phyloP scores from a whole-genome alignment of 2,888 invertebrate genomes.

The Thera obeliscata region DNA sequence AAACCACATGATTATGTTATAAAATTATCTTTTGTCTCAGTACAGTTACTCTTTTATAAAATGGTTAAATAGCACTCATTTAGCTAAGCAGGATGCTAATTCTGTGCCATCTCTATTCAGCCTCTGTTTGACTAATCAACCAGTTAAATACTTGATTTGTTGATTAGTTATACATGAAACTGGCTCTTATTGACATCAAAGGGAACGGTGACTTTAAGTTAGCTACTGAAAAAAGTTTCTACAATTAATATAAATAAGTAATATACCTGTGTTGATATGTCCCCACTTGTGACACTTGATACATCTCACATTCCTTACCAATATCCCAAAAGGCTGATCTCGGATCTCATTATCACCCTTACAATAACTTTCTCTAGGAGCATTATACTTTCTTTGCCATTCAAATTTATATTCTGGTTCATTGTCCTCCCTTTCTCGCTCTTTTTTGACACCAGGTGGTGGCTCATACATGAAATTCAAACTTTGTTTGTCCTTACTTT shows the following conservation, averaged over 20 bases:
- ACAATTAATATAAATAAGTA: neutral
- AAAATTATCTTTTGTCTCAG: too few species aligned
- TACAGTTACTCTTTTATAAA: too few species aligned
- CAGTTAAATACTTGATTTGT: too few species aligned
- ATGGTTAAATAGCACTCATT: too few species aligned
- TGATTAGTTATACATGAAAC: too few species aligned
- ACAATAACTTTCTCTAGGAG: conserved; percentile 98
- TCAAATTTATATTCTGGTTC: conserved; percentile 99
- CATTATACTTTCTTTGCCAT: conserved; percentile 99
- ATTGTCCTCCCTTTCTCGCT: conserved; percentile 95
- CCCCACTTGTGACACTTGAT: conserved; percentile 99
- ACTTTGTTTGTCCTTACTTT: conserved; percentile 99
- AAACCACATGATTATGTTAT: too few species aligned
- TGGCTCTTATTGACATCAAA: too few species aligned
- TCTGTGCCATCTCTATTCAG: too few species aligned
- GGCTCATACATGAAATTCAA: conserved; percentile 99
- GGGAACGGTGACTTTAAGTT: too few species aligned
- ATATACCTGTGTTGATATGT: conserved; percentile 94
- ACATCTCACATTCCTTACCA: conserved; percentile 98
- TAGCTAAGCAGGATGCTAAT: too few species aligned
- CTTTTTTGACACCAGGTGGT: conserved; percentile 97
- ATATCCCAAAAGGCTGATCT: conserved; percentile 99
- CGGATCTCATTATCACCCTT: conserved; percentile 98
- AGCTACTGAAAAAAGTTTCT: neutral
- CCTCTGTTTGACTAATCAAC: too few species aligned